Evolutionary conservation across 2,113 vertebrate species (phyloP), one percentile per base, ranked within the genome.

Genomic region (Ibidorhyncha struthersii): DNA sequence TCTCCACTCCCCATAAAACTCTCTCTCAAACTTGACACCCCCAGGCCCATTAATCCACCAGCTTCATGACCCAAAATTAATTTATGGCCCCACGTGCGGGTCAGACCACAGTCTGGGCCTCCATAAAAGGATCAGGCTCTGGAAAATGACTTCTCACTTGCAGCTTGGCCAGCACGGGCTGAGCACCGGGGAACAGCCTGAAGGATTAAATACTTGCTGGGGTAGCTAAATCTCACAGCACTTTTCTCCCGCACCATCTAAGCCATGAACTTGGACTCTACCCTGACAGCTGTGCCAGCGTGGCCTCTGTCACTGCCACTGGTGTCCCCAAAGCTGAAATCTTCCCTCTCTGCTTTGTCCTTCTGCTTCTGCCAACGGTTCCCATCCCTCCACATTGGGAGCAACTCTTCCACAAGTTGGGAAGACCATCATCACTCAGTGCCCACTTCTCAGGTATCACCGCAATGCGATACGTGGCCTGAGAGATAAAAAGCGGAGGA

Each of bases 11-110:
- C 78, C 29, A 49, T 74, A 82, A 90, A 96, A 94, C 21, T 61
- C 90, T 65, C 59, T 86, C 77, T 90, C 70, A 80, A 89, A 66
- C 87, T 23, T 58, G 82, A 96, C 36, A 61, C 30, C 43, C 76
- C 66, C 72, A 82, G 73, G 49, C 80, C 50, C 1, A 5, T 82
- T 78, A 89, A 92, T 84, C 49, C 73, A 85, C 66, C 66, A 92
- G 16, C 10, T 8, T 70, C 36, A n/a, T 50, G 66, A 91, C 27
- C 83, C 56, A 49, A 26, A 95, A 86, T 4, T 84, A 61, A 93
- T 84, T 92, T 63, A 93, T 76, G 69, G 56, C 21, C 56, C 41
- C 2, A 3, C 56, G 70, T n/a, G 38, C 0, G 1, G 67, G 63
- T 70, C 72, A 73, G 71, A 92, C 74, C 59, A 86, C 47, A 85